Base-by-base conservation (phyloP, 2,888 invertebrate species). In the Leptopterna dolabrata region DNA sequence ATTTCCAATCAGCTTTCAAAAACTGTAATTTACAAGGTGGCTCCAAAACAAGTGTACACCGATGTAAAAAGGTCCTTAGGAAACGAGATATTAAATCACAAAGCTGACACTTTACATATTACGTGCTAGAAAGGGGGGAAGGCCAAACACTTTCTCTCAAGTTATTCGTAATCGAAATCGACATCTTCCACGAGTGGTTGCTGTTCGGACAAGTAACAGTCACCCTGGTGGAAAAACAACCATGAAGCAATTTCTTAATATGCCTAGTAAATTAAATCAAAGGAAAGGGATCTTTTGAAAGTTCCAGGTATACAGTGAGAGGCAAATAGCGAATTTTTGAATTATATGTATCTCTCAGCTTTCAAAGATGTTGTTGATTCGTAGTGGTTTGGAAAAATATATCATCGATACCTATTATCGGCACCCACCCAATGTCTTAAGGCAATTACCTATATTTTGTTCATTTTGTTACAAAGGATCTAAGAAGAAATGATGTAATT, bases 141-240 rank as follows among this genome's bases (percentile, higher is more conserved):
- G 73, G 73, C 73, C 73, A 30, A 73, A 73, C 73, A 19, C 73
- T 73, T 73, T 73, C 73, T n/a, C 73, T 14, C 73, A 73, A 73
- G 73, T 73, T 73, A 73, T 73, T 36, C 73, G 73, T 73, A 36
- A 73, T 73, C 73, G 73, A 19, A 73, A 73, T 73, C 73, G 73
- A 73, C 73, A 73, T 73, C 73, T 73, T 73, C 73, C 73, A 36
- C 30, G n/a, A 73, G 24, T 73, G 73, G n/a, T 73, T 73, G 73
- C 16, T 30, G 7, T 27, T 71, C 41, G 36, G 41, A 3, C 73
- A 73, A 29, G 73, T 36, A 73, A 24, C 73, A 41, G 19, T 41
- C 73, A 41, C 73, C 36, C 36, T 16, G 16, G 36, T 30, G 30
- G 73, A 73, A 73, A 73, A 73, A 73, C 73, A 73, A 73, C 36